Conservation (phyloP, 1,140 invertebrate genomes). For the Sinonovacula constricta region DNA sequence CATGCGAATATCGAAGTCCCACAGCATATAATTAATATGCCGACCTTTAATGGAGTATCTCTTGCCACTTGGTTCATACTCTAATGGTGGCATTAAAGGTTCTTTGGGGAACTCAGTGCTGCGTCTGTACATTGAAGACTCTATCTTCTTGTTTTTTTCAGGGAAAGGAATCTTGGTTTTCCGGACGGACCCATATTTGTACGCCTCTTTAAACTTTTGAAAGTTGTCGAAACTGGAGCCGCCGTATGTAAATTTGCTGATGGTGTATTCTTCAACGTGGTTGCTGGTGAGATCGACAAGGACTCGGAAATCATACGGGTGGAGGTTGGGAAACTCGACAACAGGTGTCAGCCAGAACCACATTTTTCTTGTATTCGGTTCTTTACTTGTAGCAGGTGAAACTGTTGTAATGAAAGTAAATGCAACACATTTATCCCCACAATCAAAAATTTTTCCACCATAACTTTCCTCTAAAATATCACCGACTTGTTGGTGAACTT, state of each 20-base stretch:
- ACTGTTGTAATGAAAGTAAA: conserved; percentile 51
- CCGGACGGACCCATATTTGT: conserved; percentile 6
- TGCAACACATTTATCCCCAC: conserved; percentile 49
- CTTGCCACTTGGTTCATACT: conserved; percentile 86
- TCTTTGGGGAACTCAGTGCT: conserved; percentile 31
- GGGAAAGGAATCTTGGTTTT: conserved; percentile 47
- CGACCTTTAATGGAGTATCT: conserved; percentile 57
- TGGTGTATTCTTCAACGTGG: conserved; percentile 39
- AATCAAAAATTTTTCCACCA: conserved; percentile 46
- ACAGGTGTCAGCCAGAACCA: conserved; percentile 58
- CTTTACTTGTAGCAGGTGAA: conserved; percentile 35
- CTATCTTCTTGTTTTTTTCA: conserved; percentile 14
- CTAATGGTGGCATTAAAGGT: conserved; percentile 38
- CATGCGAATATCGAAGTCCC: conserved; percentile 65
- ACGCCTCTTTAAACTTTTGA: conserved; percentile 25
- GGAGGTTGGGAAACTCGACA: conserved; percentile 49
- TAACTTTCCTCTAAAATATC: conserved; percentile 35
- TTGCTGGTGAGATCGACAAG: conserved; percentile 46
- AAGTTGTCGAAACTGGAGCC: conserved; percentile 45
- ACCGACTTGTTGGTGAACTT: conserved; percentile 40
- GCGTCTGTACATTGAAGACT: conserved; percentile 31
- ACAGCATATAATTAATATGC: conserved; percentile 59
- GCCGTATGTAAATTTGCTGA: conserved; percentile 57
- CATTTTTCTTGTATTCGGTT: conserved; percentile 39
- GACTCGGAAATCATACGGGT: conserved; percentile 62